A percentile compares a stretch with the other conserved stretches of the same genome.
These are phyloP conservation scores for Bursaphelenchus mucronatus DNA, from an alignment of 1,140 invertebrate species.

Conservation along the genomic window DNA sequence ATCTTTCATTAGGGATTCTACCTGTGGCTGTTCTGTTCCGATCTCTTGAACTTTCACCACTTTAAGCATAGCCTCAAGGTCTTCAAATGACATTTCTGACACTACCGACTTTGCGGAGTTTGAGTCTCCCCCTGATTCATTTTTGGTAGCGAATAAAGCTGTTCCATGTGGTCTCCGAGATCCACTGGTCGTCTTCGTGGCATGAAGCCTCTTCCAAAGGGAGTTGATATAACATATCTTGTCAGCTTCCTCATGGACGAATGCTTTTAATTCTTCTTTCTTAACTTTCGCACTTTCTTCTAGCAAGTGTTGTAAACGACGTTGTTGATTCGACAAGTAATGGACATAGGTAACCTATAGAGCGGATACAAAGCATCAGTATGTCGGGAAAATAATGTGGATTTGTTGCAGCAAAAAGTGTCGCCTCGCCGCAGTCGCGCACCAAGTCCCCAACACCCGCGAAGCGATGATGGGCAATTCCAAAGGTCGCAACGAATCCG, in stretches of 20 bases:
- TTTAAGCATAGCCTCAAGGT: neutral
- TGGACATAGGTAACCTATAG: slow-evolving; percentile 53
- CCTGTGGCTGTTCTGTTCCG: slow-evolving; percentile 3
- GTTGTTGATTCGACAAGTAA: slow-evolving; percentile 44
- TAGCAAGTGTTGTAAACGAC: slow-evolving; percentile 41
- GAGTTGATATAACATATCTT: slow-evolving; percentile 39
- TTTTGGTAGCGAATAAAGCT: slow-evolving; percentile 26
- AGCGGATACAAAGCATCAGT: slow-evolving; percentile 35
- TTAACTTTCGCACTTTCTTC: slow-evolving; percentile 37
- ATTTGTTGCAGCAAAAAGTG: too few species aligned
- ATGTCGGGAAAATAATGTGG: too few species aligned
- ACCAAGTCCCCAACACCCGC: too few species aligned
- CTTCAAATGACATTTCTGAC: neutral
- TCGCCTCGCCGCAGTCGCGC: too few species aligned
- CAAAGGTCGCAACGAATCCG: too few species aligned
- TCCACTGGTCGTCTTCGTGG: slow-evolving; percentile 28
- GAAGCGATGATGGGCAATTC: too few species aligned
- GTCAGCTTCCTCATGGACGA: slow-evolving; percentile 43
- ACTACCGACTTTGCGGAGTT: slow-evolving; percentile 27
- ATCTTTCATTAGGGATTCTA: too few species aligned
- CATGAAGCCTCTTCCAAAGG: slow-evolving; percentile 42
- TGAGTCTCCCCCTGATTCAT: neutral
- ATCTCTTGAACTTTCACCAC: slow-evolving; percentile 4
- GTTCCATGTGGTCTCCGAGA: slow-evolving; percentile 20
- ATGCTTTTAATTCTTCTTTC: slow-evolving; percentile 28